Evolutionary conservation across 2,797 vertebrate species (phyloP), one percentile per base, ranked within the genome.

Genomic region (Gastrophryne carolinensis): DNA sequence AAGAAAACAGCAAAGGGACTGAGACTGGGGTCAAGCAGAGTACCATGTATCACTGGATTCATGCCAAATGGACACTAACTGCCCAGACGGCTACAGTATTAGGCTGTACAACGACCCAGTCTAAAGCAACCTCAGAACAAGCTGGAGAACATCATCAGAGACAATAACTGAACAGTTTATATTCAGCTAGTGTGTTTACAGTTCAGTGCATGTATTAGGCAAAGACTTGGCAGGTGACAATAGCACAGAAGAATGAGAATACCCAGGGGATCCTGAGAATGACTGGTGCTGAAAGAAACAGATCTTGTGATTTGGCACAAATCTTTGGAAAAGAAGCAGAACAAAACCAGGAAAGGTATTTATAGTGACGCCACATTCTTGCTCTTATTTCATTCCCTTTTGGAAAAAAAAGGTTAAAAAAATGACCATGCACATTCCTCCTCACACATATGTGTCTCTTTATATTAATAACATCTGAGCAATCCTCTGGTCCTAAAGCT

Each of bases 311-410:
- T 75, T 75, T 75, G 73, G 73, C 73, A 68, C 73, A 21, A 27
- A 23, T 17, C 30, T 30, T 60, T 64, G 50, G 58, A 71, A 65
- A 56, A 39, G 62, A 72, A 71, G 8, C 37, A 64, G 37, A 77
- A 77, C 75, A 77, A 77, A 77, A 77, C 75, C 75, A 77, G 75
- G 75, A 71, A 77, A 71, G 54, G 67, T 71, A 77, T 77, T 77
- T 77, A 64, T 77, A 71, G 67, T 27, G 49, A 37, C 67, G 56
- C 17, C 29, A 11, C 60, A 30, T 62, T 56, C 47, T 34, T 29
- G 58, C 17, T 63, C 56, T 12, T 15, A 56, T 47, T 77, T 35
- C 60, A 71, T 56, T 56, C 52, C 37, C 10, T 26, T 61, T 56
- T 70, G 27, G 26, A 29, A 66, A 26, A 44, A 53, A 69, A 76